Evolutionary conservation across 2,113 vertebrate species (phyloP).

Genomic region (Mormyrus iriodes): DNA sequence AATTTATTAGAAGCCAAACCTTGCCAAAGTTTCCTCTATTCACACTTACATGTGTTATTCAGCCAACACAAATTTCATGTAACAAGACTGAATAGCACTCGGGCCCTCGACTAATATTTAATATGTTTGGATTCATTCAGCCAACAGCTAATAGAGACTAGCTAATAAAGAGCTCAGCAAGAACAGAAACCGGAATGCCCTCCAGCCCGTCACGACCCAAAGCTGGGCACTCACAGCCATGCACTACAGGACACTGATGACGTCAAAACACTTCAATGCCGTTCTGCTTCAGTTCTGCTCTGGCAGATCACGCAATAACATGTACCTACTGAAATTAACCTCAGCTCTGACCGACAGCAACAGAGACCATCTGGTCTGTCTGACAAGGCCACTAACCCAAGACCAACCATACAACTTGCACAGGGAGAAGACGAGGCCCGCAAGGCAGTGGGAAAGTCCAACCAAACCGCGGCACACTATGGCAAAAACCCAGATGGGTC

Average conservation of each 20-base stretch:
- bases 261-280: not conserved
- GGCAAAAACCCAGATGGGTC: not conserved
- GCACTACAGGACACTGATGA: not conserved
- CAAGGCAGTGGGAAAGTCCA: not conserved
- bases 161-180: not conserved
- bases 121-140: not conserved
- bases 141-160: not conserved
- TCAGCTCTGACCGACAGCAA: not conserved
- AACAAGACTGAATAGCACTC: not conserved
- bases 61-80: not conserved
- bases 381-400: not conserved
- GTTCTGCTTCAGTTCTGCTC: not conserved
- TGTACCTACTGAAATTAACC: constrained; percentile 1
- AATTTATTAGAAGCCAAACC: not conserved
- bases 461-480: not conserved
- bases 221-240: not conserved
- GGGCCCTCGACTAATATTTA: not conserved
- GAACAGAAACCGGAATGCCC: not conserved
- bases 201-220: not conserved
- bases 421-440: not conserved
- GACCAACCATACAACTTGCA: not conserved
- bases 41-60: constrained; percentile 1
- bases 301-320: not conserved
- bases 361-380: not conserved
- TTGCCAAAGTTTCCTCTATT: not conserved